phyloP scores from a whole-genome alignment of 2,888 invertebrate genomes.

The Hyposoter dolosus region DNA sequence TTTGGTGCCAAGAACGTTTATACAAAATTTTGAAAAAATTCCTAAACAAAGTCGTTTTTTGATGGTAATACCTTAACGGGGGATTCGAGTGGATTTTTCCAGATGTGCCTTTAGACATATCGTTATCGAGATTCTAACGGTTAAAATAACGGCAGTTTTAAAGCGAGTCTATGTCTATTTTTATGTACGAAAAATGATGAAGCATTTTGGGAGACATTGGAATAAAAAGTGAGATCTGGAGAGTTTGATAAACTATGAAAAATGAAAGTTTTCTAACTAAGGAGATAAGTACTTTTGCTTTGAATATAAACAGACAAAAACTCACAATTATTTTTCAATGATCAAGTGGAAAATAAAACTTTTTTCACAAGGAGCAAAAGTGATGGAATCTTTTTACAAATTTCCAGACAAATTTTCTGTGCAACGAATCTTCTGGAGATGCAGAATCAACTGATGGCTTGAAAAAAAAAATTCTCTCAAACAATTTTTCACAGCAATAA shows the following conservation, averaged over 20 bases:
- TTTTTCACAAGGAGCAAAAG: background rate
- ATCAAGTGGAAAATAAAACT: background rate
- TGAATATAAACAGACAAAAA: background rate
- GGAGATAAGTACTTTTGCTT: background rate
- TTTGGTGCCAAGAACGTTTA: no score
- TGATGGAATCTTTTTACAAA: background rate
- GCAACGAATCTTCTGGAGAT: background rate
- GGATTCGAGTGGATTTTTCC: slow-evolving; percentile 14
- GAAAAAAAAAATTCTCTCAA: background rate
- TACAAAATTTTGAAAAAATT: no score
- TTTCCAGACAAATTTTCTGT: background rate
- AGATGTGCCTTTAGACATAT: slow-evolving; percentile 33
- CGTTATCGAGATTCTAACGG: background rate
- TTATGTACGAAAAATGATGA: background rate
- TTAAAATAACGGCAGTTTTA: background rate
- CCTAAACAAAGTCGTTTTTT: no score
- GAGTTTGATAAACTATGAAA: background rate
- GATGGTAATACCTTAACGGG: no score
- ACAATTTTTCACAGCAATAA: background rate
- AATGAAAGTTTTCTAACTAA: background rate
- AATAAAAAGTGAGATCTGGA: background rate
- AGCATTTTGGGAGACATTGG: background rate
- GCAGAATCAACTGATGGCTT: background rate
- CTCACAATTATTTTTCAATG: background rate
- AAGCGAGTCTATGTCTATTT: slow-evolving; percentile 5